Evolutionary conservation across 2,113 vertebrate genomes (phyloP), one percentile per base, ranked within the genome.

Genomic region (Athene cunicularia): DNA sequence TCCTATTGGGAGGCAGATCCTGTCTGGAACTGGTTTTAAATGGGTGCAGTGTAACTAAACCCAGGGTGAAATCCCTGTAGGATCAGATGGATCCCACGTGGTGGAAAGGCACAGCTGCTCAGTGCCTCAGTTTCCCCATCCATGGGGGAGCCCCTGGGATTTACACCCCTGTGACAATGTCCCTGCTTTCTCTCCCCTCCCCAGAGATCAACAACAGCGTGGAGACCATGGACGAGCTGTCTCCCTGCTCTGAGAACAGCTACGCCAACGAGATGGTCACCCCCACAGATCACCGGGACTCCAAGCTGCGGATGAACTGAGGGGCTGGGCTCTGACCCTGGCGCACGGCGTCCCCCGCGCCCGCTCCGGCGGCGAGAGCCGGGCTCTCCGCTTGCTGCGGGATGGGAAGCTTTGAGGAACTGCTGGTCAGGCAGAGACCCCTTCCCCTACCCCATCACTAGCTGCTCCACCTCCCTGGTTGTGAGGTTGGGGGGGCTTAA

Each of bases 131-230:
- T 47, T 86, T 60, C 39, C 21, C 35, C 32, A 14, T 39, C 3
- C 22, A 26, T 6, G 13, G 53, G 5, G 21, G 6, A 2, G 2
- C 19, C 62, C 23, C 33, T 19, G 43, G 11, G 20, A 5, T 13
- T 56, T 76, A 9, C 47, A 20, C 4, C 16, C 5, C 39, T 50
- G 8, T 39, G n/a, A 58, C 2, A 0, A 28, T 14, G 5, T 16
- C 52, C 8, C 37, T 45, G 27, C 68, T 49, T 59, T 86, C 43
- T 92, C 26, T 98, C 20, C 70, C 87, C 23, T 92, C 52, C 12
- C 27, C 97, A 99, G 99, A 99, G 94, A 98, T 99, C 70, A 98
- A 99, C 97, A 99, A 97, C 1, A 99, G 99, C 0, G 96, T 99
- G 59, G 98, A 99, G 96, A 95, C 98, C 66, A 96, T 98, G 1